These are phyloP conservation scores for Streptopelia turtur DNA, from an alignment of 2,797 vertebrate species.

Conservation along the genomic window DNA sequence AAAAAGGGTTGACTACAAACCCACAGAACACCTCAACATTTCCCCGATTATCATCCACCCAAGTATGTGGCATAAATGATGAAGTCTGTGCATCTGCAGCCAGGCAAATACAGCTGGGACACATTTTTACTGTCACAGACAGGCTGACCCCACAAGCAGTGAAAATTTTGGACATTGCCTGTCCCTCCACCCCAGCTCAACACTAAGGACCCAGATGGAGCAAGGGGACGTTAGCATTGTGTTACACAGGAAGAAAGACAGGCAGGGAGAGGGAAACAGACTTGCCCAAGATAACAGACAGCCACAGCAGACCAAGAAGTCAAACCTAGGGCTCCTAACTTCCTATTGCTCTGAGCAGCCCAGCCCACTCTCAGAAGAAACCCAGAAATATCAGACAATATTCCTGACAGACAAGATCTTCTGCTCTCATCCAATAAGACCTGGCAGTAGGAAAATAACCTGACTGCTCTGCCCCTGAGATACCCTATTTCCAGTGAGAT, in stretches of 20 bases:
- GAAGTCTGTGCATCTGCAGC: conserved; percentile 17
- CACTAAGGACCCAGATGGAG: conserved; percentile 7
- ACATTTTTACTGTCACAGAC: neutral
- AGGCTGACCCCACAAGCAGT: neutral
- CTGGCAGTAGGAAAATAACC: neutral
- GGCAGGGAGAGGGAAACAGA: conserved; percentile 56
- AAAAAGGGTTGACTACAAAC: neutral
- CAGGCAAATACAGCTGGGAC: conserved; percentile 14
- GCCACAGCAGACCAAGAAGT: conserved; percentile 54
- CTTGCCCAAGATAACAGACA: conserved; percentile 58
- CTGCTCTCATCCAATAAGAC: neutral
- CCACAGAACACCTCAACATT: neutral
- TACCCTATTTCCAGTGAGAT: neutral
- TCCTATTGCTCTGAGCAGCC: neutral
- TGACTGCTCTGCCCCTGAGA: neutral
- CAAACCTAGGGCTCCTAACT: conserved; percentile 19
- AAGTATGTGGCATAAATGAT: neutral
- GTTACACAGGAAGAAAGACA: conserved; percentile 58
- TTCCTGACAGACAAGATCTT: neutral
- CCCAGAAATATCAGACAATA: neutral
- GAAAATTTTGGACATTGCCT: neutral
- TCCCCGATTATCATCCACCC: neutral
- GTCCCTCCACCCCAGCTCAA: conserved; percentile 15
- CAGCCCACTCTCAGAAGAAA: neutral
- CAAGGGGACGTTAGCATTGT: conserved; percentile 24